A percentile compares a stretch with the other conserved stretches of the same genome.
Evolutionary conservation across 2,888 invertebrate species (phyloP).

Genomic region (Drosophila rubida): DNA sequence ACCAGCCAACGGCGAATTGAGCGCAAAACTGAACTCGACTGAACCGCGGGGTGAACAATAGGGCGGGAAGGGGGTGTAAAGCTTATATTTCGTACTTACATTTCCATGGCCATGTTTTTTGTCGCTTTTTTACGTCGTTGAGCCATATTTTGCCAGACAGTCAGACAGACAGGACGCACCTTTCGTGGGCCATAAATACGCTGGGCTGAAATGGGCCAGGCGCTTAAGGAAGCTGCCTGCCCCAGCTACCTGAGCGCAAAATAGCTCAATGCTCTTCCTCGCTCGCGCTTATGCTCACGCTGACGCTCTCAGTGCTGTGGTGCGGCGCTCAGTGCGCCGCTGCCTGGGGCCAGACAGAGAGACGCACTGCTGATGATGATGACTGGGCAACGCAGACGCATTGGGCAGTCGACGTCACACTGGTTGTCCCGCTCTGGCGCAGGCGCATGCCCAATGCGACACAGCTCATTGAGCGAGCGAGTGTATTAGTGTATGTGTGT

Average conservation of each 20-base stretch:
- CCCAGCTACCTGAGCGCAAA: conserved; percentile 33
- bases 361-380: conserved; percentile 21
- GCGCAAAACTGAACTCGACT: conserved; percentile 6
- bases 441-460: conserved; percentile 36
- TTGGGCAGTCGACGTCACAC: conserved; percentile 16
- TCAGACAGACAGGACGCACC: conserved; percentile 42
- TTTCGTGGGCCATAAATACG: conserved; percentile 53
- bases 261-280: conserved; percentile 28
- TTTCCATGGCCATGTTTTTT: neutral
- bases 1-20: conserved; percentile 24
- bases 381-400: conserved; percentile 45
- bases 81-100: conserved; percentile 5
- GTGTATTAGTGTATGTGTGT: no score
- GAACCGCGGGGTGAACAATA: conserved; percentile 1
- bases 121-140: neutral
- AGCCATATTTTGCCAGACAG: neutral
- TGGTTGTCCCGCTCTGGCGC: conserved; percentile 49
- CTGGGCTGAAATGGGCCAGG: conserved; percentile 49
- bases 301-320: neutral
- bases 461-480: conserved; percentile 3
- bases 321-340: neutral
- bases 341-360: conserved; percentile 28
- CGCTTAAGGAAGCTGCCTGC: conserved; percentile 58
- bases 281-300: conserved; percentile 2
- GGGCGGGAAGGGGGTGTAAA: conserved; percentile 13